phyloP scores from a whole-genome alignment of 2,113 vertebrate genomes.

The Cebidichthys violaceus region DNA sequence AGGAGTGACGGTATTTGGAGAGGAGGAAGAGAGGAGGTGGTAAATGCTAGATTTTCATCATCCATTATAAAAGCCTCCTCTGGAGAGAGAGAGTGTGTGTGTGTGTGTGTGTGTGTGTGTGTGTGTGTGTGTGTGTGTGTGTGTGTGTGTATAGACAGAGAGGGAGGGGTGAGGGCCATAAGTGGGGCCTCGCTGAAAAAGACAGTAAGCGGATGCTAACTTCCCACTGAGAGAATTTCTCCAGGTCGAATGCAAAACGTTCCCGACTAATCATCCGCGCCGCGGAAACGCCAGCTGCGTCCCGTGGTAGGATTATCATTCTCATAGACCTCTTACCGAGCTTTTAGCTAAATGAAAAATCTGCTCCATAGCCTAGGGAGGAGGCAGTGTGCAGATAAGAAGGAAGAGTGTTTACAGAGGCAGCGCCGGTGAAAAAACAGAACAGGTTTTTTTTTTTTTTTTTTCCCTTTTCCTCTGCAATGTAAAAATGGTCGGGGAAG shows the following conservation, averaged over 20 bases:
- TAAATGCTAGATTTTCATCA: slow-evolving; percentile 58
- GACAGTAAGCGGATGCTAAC: slow-evolving; percentile 99
- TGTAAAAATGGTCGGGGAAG: slow-evolving; percentile 92
- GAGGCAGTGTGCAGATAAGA: slow-evolving; percentile 96
- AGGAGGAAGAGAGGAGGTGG: slow-evolving; percentile 54
- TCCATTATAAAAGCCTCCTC: slow-evolving; percentile 65
- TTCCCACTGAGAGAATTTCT: slow-evolving; percentile 99
- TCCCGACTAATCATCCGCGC: slow-evolving; percentile 98
- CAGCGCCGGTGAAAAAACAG: slow-evolving; percentile 92
- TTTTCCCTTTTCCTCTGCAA: slow-evolving; percentile 83
- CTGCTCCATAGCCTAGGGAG: slow-evolving; percentile 99
- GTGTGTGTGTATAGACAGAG: slow-evolving; percentile 21
- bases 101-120: slow-evolving; percentile 35
- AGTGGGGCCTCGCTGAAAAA: slow-evolving; percentile 90
- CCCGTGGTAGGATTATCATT: slow-evolving; percentile 98
- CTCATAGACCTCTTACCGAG: slow-evolving; percentile 99
- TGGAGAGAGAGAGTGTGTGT: slow-evolving; percentile 34
- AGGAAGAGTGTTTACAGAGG: slow-evolving; percentile 97
- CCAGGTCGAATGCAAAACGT: slow-evolving; percentile 99
- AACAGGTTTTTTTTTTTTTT: slow-evolving; percentile 95
- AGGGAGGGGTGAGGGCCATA: slow-evolving; percentile 58
- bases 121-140: slow-evolving; percentile 37
- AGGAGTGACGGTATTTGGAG: slow-evolving; percentile 86
- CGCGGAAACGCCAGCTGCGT: slow-evolving; percentile 98
- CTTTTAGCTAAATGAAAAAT: slow-evolving; percentile 99